These are phyloP conservation scores for Chlamydotis undulata DNA, from an alignment of 2,113 vertebrate species.

Conservation along the genomic window DNA sequence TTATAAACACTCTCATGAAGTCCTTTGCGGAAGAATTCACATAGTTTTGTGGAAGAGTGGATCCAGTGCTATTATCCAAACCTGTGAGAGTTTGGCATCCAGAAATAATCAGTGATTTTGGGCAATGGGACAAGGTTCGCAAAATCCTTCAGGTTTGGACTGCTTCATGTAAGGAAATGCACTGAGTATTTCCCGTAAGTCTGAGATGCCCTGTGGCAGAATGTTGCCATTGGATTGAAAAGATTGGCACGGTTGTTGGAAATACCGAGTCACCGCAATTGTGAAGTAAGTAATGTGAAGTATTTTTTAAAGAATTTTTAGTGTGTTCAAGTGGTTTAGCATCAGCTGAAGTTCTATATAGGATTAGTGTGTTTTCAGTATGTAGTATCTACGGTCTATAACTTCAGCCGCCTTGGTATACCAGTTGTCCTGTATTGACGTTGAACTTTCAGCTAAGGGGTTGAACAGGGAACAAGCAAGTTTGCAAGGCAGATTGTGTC, in stretches of 20 bases:
- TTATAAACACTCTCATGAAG: not conserved
- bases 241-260: not conserved
- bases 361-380: not conserved
- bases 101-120: not conserved
- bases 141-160: not conserved
- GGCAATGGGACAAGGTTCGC: not conserved
- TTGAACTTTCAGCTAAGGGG: not conserved
- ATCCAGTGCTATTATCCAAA: not conserved
- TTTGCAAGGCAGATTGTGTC: not conserved
- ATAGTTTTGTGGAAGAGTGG: not conserved
- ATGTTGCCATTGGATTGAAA: not conserved
- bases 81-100: not conserved
- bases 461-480: not conserved
- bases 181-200: not conserved
- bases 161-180: accelerated
- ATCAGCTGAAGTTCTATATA: not conserved
- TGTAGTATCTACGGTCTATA: accelerated
- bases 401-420: not conserved
- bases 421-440: not conserved
- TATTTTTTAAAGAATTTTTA: not conserved
- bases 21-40: not conserved
- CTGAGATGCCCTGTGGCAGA: not conserved
- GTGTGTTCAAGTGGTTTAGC: not conserved
- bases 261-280: accelerated
- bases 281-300: not conserved